Evolutionary conservation across 2,888 invertebrate species (phyloP).

Genomic region (Ectemnius lituratus): DNA sequence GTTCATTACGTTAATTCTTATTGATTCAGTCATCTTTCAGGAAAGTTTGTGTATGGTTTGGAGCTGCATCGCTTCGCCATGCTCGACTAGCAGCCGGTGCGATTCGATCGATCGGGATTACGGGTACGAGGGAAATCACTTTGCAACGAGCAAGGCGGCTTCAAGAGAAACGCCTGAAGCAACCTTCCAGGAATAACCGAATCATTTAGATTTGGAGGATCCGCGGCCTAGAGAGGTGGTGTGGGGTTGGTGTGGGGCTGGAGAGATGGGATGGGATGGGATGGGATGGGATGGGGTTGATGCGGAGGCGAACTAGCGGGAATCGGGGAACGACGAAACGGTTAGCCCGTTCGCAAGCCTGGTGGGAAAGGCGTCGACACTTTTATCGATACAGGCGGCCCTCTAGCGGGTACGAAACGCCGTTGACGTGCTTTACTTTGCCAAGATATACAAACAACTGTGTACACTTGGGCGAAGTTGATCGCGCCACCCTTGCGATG

Average conservation of each 20-base stretch:
- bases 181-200: slow-evolving; percentile 65
- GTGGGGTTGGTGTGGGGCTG: slow-evolving; percentile 42
- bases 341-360: neutral
- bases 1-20: too few relatives aligned
- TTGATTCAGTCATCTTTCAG: too few relatives aligned
- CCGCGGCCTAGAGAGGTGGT: slow-evolving; percentile 36
- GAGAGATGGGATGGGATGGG: slow-evolving; percentile 16
- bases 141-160: slow-evolving; percentile 56
- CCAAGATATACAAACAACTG: slow-evolving; percentile 50
- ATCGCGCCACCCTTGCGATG: slow-evolving; percentile 32
- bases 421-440: slow-evolving; percentile 53
- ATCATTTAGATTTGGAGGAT: slow-evolving; percentile 65
- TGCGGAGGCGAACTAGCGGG: slow-evolving; percentile 33
- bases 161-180: slow-evolving; percentile 60
- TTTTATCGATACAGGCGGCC: slow-evolving; percentile 58
- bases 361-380: slow-evolving; percentile 52
- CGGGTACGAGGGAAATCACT: slow-evolving; percentile 71
- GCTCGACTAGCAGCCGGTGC: slow-evolving; percentile 23
- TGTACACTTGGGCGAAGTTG: slow-evolving; percentile 27
- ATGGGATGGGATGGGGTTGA: neutral
- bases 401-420: slow-evolving; percentile 41
- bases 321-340: slow-evolving; percentile 42
- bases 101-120: slow-evolving; percentile 68
- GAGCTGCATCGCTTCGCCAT: neutral
- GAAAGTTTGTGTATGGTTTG: too few relatives aligned